Conservation (phyloP, 2,113 vertebrate species). For the Laticauda laticaudata region DNA sequence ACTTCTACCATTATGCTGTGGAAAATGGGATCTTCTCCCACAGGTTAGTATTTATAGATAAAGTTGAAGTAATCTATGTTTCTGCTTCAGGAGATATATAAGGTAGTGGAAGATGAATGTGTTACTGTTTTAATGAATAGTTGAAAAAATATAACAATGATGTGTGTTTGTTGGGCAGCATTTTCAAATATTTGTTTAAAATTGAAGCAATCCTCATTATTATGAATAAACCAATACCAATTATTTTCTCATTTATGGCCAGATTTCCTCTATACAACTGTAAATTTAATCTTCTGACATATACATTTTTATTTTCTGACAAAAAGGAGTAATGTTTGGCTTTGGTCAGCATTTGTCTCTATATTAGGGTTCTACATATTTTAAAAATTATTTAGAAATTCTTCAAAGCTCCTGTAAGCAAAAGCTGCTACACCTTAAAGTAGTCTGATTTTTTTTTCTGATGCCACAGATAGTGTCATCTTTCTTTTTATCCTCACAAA, state of each 20-base stretch:
- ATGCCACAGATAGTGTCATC: background rate
- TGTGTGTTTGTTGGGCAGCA: background rate
- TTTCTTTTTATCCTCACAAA: background rate
- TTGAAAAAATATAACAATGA: background rate
- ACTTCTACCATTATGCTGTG: slow-evolving; percentile 80
- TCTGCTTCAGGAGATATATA: background rate
- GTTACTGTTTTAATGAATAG: background rate
- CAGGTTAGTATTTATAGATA: slow-evolving; percentile 58
- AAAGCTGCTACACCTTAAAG: background rate
- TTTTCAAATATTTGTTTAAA: background rate
- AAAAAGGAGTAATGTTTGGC: background rate
- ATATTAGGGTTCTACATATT: background rate
- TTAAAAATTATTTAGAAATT: background rate
- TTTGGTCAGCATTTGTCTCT: background rate
- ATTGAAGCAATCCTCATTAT: background rate
- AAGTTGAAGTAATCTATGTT: background rate
- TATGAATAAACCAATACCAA: background rate
- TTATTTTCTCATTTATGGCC: background rate
- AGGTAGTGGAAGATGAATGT: background rate
- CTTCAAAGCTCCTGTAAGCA: background rate
- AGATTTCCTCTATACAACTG: background rate
- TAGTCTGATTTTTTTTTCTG: background rate
- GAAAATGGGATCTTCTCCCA: slow-evolving; percentile 75
- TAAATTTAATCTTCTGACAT: background rate
- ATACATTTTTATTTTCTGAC: background rate